Conservation (phyloP, 1,140 invertebrate species). For the Drosophila sp. region DNA sequence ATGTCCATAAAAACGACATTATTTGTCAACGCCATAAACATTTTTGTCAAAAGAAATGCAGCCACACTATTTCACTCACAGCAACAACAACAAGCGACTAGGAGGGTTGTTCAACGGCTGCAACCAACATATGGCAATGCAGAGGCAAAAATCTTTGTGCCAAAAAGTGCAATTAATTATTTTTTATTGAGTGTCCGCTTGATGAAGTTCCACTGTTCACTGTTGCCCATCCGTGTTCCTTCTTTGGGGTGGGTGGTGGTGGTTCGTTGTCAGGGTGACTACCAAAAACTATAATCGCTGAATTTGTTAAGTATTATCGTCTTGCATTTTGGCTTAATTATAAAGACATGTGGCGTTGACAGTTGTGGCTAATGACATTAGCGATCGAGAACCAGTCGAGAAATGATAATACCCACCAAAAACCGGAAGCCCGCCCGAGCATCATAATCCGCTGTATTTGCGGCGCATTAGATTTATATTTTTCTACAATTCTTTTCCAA, state of each 20-base stretch:
- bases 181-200: slow-evolving; percentile 68
- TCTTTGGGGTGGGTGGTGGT: not conserved
- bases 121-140: slow-evolving; percentile 60
- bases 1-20: slow-evolving; percentile 72
- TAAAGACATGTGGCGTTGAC: slow-evolving; percentile 78
- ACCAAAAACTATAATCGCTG: slow-evolving; percentile 50
- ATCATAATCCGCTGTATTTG: slow-evolving; percentile 69
- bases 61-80: slow-evolving; percentile 32
- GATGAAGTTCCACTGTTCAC: slow-evolving; percentile 13
- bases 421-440: slow-evolving; percentile 43
- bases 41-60: slow-evolving; percentile 11
- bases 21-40: slow-evolving; percentile 79
- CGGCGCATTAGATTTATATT: slow-evolving; percentile 52
- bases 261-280: not conserved
- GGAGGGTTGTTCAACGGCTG: slow-evolving; percentile 37
- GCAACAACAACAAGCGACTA: too few species aligned
- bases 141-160: slow-evolving; percentile 45
- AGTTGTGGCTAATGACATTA: slow-evolving; percentile 78
- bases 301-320: slow-evolving; percentile 75
- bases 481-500: slow-evolving; percentile 33
- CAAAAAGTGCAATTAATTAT: slow-evolving; percentile 78
- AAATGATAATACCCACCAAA: slow-evolving; percentile 5
- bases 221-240: slow-evolving; percentile 2
- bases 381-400: slow-evolving; percentile 29
- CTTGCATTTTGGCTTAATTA: slow-evolving; percentile 71